These are phyloP conservation scores for Poecile atricapillus DNA, from an alignment of 2,113 vertebrate species.

Conservation along the genomic window DNA sequence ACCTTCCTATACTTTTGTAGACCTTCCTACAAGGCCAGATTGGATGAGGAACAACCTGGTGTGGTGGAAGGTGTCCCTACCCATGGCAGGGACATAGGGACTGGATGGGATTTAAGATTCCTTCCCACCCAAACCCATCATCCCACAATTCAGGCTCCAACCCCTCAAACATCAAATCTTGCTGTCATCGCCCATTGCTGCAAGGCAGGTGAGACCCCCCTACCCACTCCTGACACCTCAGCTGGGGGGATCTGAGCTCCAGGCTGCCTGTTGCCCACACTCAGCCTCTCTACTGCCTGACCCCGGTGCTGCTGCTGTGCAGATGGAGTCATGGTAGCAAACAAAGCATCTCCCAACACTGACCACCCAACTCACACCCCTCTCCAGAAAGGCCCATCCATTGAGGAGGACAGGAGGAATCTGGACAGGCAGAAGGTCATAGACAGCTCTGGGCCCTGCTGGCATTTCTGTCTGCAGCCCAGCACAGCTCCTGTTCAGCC, in stretches of 20 bases:
- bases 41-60: neutral
- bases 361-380: neutral
- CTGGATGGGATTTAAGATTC: neutral
- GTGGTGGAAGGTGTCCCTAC: neutral
- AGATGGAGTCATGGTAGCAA: neutral
- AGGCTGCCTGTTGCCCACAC: neutral
- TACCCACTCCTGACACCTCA: rapidly evolving
- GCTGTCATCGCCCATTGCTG: neutral
- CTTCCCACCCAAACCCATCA: neutral
- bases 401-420: neutral
- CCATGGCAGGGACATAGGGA: neutral
- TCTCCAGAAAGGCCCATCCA: neutral
- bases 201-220: neutral
- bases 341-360: neutral
- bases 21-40: neutral
- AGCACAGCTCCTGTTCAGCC: neutral
- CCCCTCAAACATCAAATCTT: neutral
- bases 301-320: neutral
- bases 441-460: neutral
- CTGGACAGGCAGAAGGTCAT: neutral
- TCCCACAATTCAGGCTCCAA: neutral
- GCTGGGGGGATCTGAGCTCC: rapidly evolving
- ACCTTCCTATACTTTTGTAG: neutral
- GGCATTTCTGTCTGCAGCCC: neutral
- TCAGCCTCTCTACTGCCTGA: neutral